These are phyloP conservation scores for Drosophila eugracilis DNA, from an alignment of 1,140 invertebrate species.

Conservation along the genomic window DNA sequence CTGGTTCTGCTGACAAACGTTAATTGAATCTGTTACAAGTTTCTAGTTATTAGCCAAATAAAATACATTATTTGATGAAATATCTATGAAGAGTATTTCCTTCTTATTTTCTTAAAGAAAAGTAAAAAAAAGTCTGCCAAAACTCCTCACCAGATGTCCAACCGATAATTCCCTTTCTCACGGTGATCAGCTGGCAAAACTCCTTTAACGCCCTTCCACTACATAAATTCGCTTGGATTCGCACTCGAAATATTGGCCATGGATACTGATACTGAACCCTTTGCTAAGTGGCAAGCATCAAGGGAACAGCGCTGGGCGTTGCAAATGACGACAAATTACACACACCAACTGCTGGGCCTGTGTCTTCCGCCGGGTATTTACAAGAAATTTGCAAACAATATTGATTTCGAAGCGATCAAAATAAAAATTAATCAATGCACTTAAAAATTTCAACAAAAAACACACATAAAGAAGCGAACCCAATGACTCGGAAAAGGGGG, in stretches of 20 bases:
- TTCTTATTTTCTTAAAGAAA: no score
- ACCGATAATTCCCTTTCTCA: constrained; percentile 47
- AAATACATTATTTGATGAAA: neutral
- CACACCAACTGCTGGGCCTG: constrained; percentile 66
- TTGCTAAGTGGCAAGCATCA: constrained; percentile 52
- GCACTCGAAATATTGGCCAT: neutral
- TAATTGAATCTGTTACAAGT: neutral
- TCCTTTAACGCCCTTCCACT: constrained; percentile 62
- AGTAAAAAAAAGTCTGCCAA: neutral
- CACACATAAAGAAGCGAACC: constrained; percentile 28
- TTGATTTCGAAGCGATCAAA: constrained; percentile 80
- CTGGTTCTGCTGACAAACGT: neutral
- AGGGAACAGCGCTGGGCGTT: constrained; percentile 50
- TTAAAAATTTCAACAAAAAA: constrained; percentile 62
- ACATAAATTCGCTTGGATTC: constrained; percentile 54
- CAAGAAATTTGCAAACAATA: constrained; percentile 80
- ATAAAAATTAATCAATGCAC: constrained; percentile 83
- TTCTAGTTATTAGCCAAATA: no score
- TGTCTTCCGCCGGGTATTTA: constrained; percentile 56
- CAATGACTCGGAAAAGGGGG: constrained; percentile 74
- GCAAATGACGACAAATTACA: constrained; percentile 76
- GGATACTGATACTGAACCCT: constrained; percentile 26
- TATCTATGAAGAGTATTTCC: neutral
- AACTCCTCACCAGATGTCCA: neutral
- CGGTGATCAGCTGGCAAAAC: constrained; percentile 32